Conservation (phyloP, 2,113 vertebrate genomes). For the Oncorhynchus gorbuscha region DNA sequence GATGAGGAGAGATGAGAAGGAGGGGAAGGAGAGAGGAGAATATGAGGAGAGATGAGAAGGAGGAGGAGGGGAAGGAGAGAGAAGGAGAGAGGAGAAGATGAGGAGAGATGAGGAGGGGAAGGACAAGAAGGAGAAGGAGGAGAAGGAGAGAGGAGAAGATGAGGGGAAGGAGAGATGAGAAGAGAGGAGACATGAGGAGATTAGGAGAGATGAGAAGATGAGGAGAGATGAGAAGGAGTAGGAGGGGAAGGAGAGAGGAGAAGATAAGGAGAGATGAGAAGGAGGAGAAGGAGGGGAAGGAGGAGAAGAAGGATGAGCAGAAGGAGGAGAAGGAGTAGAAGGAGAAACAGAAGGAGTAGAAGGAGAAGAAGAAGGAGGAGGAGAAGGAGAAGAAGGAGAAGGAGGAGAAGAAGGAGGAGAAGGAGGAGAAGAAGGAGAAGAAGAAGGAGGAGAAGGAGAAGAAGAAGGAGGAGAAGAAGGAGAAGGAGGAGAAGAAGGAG, state of each 20-base stretch:
- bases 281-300: neutral
- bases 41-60: neutral
- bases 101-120: neutral
- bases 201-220: no score
- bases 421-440: rapidly evolving
- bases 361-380: neutral
- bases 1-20: neutral
- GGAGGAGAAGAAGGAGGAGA: neutral
- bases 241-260: neutral
- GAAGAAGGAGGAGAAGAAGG: rapidly evolving
- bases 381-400: neutral
- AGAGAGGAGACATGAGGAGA: neutral
- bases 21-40: neutral
- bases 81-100: neutral
- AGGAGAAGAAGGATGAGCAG: no score
- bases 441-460: rapidly evolving
- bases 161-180: no score
- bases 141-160: neutral
- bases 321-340: neutral
- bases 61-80: neutral
- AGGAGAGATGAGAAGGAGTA: neutral
- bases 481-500: neutral
- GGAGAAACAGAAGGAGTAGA: no score
- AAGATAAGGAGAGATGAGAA: neutral
- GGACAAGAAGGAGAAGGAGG: neutral